Evolutionary conservation across 2,113 vertebrate genomes (phyloP).

Genomic region (Zosterops lateralis): DNA sequence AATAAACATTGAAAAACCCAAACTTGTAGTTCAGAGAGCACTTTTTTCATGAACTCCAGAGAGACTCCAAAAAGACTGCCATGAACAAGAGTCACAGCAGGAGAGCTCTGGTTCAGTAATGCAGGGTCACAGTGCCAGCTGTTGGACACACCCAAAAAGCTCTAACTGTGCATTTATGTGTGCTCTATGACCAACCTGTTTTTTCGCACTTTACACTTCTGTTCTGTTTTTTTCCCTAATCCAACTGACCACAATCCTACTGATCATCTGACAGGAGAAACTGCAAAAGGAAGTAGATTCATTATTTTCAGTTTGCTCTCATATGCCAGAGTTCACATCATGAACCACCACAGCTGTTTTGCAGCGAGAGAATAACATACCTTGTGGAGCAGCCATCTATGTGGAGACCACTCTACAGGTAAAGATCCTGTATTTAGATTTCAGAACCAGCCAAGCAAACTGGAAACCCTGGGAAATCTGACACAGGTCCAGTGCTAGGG

Average conservation of each 20-base stretch:
- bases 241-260: background rate
- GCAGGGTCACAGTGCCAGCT: background rate
- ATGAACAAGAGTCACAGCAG: background rate
- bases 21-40: background rate
- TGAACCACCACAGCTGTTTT: background rate
- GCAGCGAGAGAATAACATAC: background rate
- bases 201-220: background rate
- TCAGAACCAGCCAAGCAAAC: background rate
- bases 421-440: background rate
- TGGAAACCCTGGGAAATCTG: background rate
- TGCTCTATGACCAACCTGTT: background rate
- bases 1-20: background rate
- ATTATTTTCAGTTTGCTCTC: background rate
- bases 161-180: background rate
- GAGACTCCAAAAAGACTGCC: background rate
- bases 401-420: background rate
- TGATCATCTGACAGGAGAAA: background rate
- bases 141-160: background rate
- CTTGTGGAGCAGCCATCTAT: background rate
- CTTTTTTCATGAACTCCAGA: background rate
- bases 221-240: background rate
- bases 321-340: background rate
- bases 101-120: background rate
- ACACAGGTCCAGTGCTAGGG: background rate
- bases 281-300: background rate